Percentiles rank a stretch among this genome's conserved stretches.
phyloP scores from a whole-genome alignment of 2,113 vertebrate genomes.

The Oncorhynchus clarkii region DNA sequence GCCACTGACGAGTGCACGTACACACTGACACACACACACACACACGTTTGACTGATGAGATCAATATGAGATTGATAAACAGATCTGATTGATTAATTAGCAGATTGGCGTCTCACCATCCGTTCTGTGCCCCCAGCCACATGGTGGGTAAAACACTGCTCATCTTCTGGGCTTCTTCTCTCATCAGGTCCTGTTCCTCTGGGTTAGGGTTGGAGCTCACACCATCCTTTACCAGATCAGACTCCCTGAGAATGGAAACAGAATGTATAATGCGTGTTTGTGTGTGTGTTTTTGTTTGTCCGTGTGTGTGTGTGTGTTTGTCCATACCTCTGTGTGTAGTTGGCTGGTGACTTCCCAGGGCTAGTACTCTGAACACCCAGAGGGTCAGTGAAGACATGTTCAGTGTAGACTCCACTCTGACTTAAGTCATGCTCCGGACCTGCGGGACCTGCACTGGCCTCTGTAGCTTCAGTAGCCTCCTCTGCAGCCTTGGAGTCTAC shows the following conservation, averaged over 20 bases:
- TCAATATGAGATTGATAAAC: too few species aligned
- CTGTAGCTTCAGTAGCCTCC: conserved; percentile 87
- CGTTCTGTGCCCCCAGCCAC: conserved; percentile 98
- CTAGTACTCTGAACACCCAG: conserved; percentile 83
- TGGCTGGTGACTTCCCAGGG: conserved; percentile 64
- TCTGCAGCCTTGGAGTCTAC: conserved; percentile 78
- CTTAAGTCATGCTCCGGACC: conserved; percentile 56
- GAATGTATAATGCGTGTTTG: background rate
- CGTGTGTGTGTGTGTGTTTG: background rate
- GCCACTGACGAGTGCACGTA: conserved; percentile 98
- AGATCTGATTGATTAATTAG: too few species aligned
- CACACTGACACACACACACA: conserved; percentile 75
- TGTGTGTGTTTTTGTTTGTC: background rate
- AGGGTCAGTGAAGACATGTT: conserved; percentile 94
- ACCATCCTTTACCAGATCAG: conserved; percentile 84
- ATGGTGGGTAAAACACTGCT: conserved; percentile 95
- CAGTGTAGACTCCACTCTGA: conserved; percentile 84
- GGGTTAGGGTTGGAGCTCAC: conserved; percentile 77
- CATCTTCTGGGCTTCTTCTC: conserved; percentile 97
- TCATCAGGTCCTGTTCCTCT: conserved; percentile 89
- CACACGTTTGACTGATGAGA: background rate
- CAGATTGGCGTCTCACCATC: conserved; percentile 73
- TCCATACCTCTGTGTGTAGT: conserved; percentile 63
- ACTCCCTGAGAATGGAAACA: conserved; percentile 70
- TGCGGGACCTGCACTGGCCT: conserved; percentile 74